Evolutionary conservation across 2,797 vertebrate species (phyloP).

Genomic region (Parauchenoglanis punctatus): DNA sequence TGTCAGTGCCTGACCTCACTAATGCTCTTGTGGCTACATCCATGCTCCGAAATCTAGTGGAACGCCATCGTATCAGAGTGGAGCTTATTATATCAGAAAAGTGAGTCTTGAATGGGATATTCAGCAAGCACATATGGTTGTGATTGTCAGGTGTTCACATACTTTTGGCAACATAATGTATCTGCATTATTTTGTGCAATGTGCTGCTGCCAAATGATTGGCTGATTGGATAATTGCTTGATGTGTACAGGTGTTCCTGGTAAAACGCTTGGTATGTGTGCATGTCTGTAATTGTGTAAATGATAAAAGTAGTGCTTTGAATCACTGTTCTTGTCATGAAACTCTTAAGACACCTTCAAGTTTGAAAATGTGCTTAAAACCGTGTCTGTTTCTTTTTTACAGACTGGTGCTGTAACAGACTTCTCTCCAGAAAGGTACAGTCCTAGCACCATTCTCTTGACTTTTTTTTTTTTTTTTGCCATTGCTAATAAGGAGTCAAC

Average conservation of each 20-base stretch:
- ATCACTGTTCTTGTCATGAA: not conserved
- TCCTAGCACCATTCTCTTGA: not conserved
- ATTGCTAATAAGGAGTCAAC: not conserved
- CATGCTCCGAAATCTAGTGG: not conserved
- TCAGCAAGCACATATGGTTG: not conserved
- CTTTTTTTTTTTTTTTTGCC: not conserved
- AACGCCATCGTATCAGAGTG: not conserved
- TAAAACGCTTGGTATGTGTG: not conserved
- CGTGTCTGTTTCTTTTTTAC: not conserved
- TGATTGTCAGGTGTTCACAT: not conserved
- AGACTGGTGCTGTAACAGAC: constrained; percentile 65
- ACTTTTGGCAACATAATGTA: not conserved
- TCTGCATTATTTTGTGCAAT: no score
- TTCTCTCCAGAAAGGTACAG: constrained; percentile 75
- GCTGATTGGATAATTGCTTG: not conserved
- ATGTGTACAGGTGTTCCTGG: not conserved
- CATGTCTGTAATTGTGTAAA: not conserved
- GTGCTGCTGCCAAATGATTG: not conserved
- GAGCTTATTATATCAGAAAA: not conserved
- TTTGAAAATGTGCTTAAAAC: not conserved
- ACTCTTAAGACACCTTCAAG: not conserved
- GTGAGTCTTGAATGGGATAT: not conserved
- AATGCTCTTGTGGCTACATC: not conserved
- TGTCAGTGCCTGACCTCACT: not conserved
- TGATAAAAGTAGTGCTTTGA: not conserved